Conservation (phyloP, 2,888 invertebrate genomes). For the Thyatira batis region DNA sequence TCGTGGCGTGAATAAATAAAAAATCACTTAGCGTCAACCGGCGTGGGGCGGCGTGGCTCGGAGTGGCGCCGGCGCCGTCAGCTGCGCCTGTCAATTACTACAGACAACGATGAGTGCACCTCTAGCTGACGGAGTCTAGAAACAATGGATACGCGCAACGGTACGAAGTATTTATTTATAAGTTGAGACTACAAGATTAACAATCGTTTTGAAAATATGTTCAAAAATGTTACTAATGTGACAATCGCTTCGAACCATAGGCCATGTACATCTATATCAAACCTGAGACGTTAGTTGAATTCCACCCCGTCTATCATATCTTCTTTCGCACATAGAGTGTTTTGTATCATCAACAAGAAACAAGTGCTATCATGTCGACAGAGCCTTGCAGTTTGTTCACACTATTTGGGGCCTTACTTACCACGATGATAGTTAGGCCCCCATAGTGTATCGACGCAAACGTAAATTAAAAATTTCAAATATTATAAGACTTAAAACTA, state of each 20-base stretch:
- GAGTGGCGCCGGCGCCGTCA: constrained; percentile 13
- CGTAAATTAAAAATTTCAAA: too few relatives aligned
- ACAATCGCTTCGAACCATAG: too few relatives aligned
- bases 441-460: too few relatives aligned
- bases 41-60: neutral
- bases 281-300: too few relatives aligned
- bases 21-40: constrained; percentile 33
- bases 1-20: constrained; percentile 33
- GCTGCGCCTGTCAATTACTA: constrained; percentile 36
- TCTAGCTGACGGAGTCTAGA: constrained; percentile 13
- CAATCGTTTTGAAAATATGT: too few relatives aligned
- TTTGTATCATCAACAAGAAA: constrained; percentile 13
- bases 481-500: too few relatives aligned
- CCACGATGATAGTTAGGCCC: too few relatives aligned
- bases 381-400: constrained; percentile 11
- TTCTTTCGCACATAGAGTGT: neutral
- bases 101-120: constrained; percentile 13
- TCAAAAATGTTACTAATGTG: too few relatives aligned
- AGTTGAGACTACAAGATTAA: too few relatives aligned
- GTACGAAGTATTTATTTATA: constrained; percentile 11
- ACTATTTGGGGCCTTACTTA: too few relatives aligned
- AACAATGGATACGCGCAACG: constrained; percentile 27
- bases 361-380: constrained; percentile 15
- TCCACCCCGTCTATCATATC: too few relatives aligned
- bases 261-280: too few relatives aligned